phyloP scores from a whole-genome alignment of 2,888 invertebrate species.

The Nesidiocoris tenuis region DNA sequence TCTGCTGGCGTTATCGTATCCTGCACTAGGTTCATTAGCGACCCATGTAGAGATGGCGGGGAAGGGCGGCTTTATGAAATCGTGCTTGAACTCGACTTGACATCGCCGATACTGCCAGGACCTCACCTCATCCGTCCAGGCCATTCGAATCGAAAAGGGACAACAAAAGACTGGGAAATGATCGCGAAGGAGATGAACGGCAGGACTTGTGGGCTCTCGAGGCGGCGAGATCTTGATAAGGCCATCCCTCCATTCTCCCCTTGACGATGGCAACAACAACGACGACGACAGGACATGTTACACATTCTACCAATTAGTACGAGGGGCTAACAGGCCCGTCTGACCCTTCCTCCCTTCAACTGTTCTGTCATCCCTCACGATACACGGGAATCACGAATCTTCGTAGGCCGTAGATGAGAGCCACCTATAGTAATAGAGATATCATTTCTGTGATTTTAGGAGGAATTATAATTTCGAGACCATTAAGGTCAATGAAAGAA shows the following conservation, averaged over 20 bases:
- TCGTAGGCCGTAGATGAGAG: too few relatives aligned
- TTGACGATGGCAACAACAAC: background rate
- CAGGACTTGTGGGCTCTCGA: background rate
- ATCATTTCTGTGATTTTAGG: too few relatives aligned
- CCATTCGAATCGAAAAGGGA: background rate
- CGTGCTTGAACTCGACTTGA: background rate
- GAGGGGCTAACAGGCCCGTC: constrained; percentile 33
- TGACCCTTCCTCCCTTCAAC: background rate
- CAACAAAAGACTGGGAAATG: background rate
- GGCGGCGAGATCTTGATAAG: background rate
- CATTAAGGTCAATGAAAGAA: too few relatives aligned
- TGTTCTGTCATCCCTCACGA: background rate
- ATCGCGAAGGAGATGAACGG: background rate
- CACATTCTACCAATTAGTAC: constrained; percentile 44
- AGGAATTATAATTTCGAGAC: too few relatives aligned
- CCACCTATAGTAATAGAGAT: too few relatives aligned
- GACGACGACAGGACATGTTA: constrained; percentile 43
- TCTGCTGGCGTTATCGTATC: background rate
- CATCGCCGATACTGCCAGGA: too few relatives aligned
- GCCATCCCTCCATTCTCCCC: background rate
- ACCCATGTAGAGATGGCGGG: too few relatives aligned
- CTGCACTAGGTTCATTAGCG: background rate
- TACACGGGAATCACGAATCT: too few relatives aligned
- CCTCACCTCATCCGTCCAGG: background rate
- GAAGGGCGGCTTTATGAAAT: background rate